Base-by-base conservation (phyloP, 1,140 invertebrate genomes). In the Hypothenemus hampei region DNA sequence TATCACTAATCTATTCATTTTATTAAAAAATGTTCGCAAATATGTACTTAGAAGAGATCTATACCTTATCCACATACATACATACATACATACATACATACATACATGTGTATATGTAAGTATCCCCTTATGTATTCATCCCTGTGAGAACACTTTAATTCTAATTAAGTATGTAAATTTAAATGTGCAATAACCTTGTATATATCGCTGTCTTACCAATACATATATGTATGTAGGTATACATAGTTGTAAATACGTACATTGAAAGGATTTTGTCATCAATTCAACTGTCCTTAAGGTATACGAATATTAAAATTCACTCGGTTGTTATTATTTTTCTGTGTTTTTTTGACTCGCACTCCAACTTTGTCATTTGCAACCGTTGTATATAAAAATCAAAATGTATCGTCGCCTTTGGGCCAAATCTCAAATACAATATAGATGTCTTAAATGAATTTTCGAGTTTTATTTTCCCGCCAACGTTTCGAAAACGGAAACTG, bases 121-220 rank as follows among this genome's bases (percentile, higher is more conserved):
- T 3, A 1, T 31, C 13, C 13, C 26, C 26, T 31, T 31, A 11
- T 13, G 1, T 31, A 8, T 8, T 31, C 13, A 11, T 3, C 26
- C 13, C 26, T 13, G 26, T 11, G 10, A 8, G 10, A 13, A 31
- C 8, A 31, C 13, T 31, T 31, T 31, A 11, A 31, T 8, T 31
- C 13, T 31, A 1, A 43, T 43, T 36, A 40, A 56, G 48, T 58
- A 48, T 68, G 62, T 68, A 68, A 64, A 68, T 68, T 67, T 68
- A 21, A 62, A 67, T 69, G 69, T 71, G 69, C 69, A 71, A 71
- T 71, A 71, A 71, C 65, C 67, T 63, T 71, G 65, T 70, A 68
- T 62, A 71, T 68, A 69, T 31, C 18, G 48, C 55, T 60, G 58
- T 54, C 48, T 64, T 59, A 62, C 60, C 60, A 68, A 61, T 70